Base-by-base conservation (phyloP, 2,888 invertebrate genomes). In the Apamea anceps region DNA sequence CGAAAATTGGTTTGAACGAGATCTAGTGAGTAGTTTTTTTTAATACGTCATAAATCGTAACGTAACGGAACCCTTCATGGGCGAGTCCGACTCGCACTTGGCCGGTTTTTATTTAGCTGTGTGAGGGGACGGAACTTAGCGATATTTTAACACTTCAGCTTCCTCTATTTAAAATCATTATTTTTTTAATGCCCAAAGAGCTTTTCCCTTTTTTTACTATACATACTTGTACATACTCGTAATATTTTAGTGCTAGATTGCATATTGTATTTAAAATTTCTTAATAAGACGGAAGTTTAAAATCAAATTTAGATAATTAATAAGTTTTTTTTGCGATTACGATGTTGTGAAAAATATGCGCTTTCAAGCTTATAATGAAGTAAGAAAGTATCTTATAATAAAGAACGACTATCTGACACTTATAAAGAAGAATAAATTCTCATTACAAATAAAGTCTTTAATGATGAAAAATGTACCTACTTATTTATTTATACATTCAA, bases 391-490 rank as follows among this genome's bases (percentile, higher is more conserved):
- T 37, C 37, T 37, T 2, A 32, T 32, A 18, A 18, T 8, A 8
- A 75, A 54, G 15, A 72, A 12, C 0, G 15, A 42, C 5, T 28
- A 54, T 21, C 8, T 32, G 21, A 32, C 2, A 15, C 4, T n/a
- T 25, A 3, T 5, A 54, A 54, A 54, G 8, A 37, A 21, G 0
- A 45, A 63, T 63, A 37, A n/a, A 25, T 28, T 81, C 13, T 72
- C 12, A 63, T 45, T 75, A 25, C 6, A 37, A 81, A 37, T 81
- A 37, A 81, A 81, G 25, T 45, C 3, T 25, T 45, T 18, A 45
- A 82, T 45, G 5, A 63, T 65, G n/a, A 75, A 57, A 75, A 37
- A 37, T 66, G 1, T 37, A 12, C 13, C 13, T 25, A 45, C 15
- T 37, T 67, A 80, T 54, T 57, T 66, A 70, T 57, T 15, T 15